Base-by-base conservation (phyloP, 2,888 invertebrate species). In the Agrochola circellaris region DNA sequence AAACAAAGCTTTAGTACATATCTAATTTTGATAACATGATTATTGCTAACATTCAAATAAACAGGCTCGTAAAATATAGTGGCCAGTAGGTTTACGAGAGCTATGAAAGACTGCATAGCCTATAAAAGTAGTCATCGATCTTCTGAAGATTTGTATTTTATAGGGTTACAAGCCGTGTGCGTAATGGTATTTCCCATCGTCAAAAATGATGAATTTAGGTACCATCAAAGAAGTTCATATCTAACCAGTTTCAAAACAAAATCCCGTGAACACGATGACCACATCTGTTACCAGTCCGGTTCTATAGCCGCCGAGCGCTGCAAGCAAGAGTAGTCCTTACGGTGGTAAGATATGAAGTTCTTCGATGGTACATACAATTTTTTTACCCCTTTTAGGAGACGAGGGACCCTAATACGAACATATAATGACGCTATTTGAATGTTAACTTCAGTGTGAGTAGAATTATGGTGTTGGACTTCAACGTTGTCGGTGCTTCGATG, bases 391-490 rank as follows among this genome's bases (percentile, higher is more conserved):
- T 17, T 48, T 48, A 45, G 45, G 45, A 5, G 45, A 45, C n/a
- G n/a, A n/a, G n/a, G n/a, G n/a, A n/a, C n/a, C n/a, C 34, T 61
- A 70, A 54, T 0, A 17, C 3, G 3, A n/a, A 23, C 6, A 1
- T 0, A 2, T 54, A 79, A 20, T 5, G 26, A 11, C 3, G 34
- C 0, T 64, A 64, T 64, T 56, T 42, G 13, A 48, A 8, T 48
- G 65, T 81, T 42, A 30, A n/a, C 26, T 61, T 65, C 8, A 73
- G 75, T 75, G 70, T 77, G 71, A 77, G 73, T 73, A 75, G 34
- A 66, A 84, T n/a, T 75, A 91, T 90, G 88, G 82, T 91, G 84
- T 74, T 90, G 45, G 89, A 90, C 65, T 83, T 89, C 20, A 88
- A 79, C 6, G 81, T 92, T 69, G 82, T 92, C 26, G 87, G 89